phyloP scores from a whole-genome alignment of 2,888 invertebrate species.

The Cerceris ruficornis region DNA sequence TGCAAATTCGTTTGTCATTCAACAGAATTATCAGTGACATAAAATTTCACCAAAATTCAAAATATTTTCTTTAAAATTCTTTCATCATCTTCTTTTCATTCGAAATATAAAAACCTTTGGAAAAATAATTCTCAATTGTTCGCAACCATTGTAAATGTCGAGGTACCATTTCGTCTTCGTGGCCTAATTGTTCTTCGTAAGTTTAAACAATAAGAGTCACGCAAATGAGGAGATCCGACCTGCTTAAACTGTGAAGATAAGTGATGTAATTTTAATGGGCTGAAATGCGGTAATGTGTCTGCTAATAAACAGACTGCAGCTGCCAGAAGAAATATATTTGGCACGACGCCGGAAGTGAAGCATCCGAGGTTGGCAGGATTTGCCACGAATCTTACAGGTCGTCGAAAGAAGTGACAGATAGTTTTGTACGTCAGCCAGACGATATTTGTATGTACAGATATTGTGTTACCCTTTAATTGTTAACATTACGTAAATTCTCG shows the following conservation, averaged over 20 bases:
- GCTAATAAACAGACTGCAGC: conserved; percentile 6
- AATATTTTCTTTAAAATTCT: too few relatives aligned
- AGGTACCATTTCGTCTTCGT: too few relatives aligned
- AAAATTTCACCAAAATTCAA: too few relatives aligned
- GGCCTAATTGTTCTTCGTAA: too few relatives aligned
- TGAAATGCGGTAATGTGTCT: not conserved
- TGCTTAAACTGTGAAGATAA: not conserved
- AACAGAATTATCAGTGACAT: too few relatives aligned
- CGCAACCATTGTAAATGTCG: too few relatives aligned
- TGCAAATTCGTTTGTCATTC: too few relatives aligned
- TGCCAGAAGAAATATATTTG: conserved; percentile 41
- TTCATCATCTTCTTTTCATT: too few relatives aligned
- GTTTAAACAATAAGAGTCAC: too few relatives aligned
- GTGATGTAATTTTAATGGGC: conserved; percentile 3
- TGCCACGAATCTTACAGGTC: conserved; percentile 7
- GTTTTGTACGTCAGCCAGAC: conserved; percentile 28
- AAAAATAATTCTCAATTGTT: too few relatives aligned
- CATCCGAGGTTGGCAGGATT: conserved; percentile 21
- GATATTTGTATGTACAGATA: conserved; percentile 21
- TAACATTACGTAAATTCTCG: conserved; percentile 16
- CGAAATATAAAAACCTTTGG: too few relatives aligned
- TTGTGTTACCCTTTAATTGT: conserved; percentile 5
- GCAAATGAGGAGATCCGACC: too few relatives aligned
- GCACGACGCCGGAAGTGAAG: conserved; percentile 16
- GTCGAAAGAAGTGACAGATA: conserved; percentile 12